Base-by-base conservation (phyloP, 1,140 invertebrate species). In the Zaprionus taronus region DNA sequence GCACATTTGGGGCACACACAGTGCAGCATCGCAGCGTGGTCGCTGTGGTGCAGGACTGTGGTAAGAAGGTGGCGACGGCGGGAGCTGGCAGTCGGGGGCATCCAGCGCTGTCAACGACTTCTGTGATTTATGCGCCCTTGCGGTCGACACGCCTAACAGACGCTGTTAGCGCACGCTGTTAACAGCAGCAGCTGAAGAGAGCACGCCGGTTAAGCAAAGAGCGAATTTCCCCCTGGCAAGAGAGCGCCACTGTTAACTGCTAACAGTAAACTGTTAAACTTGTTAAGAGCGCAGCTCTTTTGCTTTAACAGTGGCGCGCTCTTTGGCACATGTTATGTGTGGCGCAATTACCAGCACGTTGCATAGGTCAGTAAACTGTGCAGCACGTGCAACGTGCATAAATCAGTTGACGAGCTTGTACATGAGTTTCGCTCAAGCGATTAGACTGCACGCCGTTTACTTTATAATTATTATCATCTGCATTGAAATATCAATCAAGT, bases 1-100 rank as follows among this genome's bases (percentile, higher is more conserved):
- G 84, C 85, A 90, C 84, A 89, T 89, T 89, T 89, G 84, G 84
- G 84, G 38, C 84, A 90, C 72, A 60, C 38, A 49, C 41, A 53
- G n/a, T 28, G 28, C 55, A 44, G 24, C 11, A 34, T 34, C 31
- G 31, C 31, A 34, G 47, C 31, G 58, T 20, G 24, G 31, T 15
- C n/a, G 20, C 12, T 7, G 17, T 24, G 31, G 20, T 14, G 17
- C 4, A 14, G 28, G 4, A n/a, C 20, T 15, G 64, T 38, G 34
- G 17, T 11, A n/a, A 7, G 55, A 1, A 15, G 6, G 15, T 15
- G 6, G 3, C 15, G 14, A 20, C 31, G 14, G 7, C 2, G 15
- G 6, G n/a, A 6, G 24, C 41, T 20, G 34, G 14, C 15, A 47
- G 38, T 28, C 36, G 72, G 68, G 53, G 60, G 65, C 76, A 70